Evolutionary conservation across 2,888 invertebrate species (phyloP), one percentile per base, ranked within the genome.

Genomic region (Thelaira solivaga): DNA sequence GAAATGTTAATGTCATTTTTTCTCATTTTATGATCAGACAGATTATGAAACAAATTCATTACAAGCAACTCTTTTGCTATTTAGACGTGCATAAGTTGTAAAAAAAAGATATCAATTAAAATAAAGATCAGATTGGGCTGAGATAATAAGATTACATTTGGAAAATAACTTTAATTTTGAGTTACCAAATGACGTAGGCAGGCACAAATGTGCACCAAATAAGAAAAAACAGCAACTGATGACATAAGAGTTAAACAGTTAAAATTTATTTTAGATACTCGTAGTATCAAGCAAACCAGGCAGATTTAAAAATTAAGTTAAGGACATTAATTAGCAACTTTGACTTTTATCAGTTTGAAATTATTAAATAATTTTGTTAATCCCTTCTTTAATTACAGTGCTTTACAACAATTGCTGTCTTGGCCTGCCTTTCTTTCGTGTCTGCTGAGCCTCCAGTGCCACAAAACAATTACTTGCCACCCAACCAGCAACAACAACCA

Each of bases 391-490:
- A 1, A 41, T 13, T 47, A n/a, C 72, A 89, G 89, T 84, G 86
- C 86, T 87, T 88, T 82, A 85, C 86, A 81, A 85, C 88, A 78
- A 86, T 89, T 81, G 85, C 86, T 81, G 80, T 88, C 80, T 83
- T 89, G 81, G 86, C 82, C 80, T 87, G 88, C 67, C 84, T 88
- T 59, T 85, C 87, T 71, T 81, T 88, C 75, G 86, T 84, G 26
- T 83, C 84, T 41, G 88, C 86, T 73, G 89, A 89, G 80, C 89
- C 89, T 41, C 89, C 89, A 81, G 85, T 85, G 69, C 87, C 88
- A 65, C 87, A 88, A 78, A 88, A 84, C 62, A 86, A 88, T 49
- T 89, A 89, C 61, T 85, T 90, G 47, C 87, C 89, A 89, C 91
- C 90, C 0, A 90, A 90, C 6, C 85, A 87, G 69, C 84, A 85